Base-by-base conservation (phyloP, 2,113 vertebrate species). In the Corythoichthys haematopterus region DNA sequence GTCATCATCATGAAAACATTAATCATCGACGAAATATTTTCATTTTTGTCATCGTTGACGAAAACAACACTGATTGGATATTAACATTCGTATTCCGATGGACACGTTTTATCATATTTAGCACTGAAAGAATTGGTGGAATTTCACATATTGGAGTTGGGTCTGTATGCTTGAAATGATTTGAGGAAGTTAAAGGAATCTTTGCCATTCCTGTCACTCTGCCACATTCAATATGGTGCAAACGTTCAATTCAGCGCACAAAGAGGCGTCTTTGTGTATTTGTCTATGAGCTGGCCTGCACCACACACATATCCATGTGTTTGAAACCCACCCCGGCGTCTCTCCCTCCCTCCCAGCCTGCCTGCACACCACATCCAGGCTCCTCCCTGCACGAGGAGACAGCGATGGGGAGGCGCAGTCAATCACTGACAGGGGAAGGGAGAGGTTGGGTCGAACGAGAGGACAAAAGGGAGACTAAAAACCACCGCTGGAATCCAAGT, bases 351-450 rank as follows among this genome's bases (percentile, higher is more conserved):
- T 28, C 33, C 36, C 37, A 64, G 11, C 58, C 58, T 36, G 9
- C 45, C 51, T 2, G n/a, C 65, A 63, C 79, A 76, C 71, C 65
- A 78, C 60, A 70, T 48, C 35, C 68, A 79, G 71, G 81, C 88
- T 87, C 88, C 85, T 86, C 88, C 87, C 85, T 64, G 70, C 58
- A 37, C 66, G 61, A 74, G 72, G 74, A 79, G 78, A 82, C 72
- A 65, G 80, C 69, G 74, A 75, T 68, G 83, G 83, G 33, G 83
- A 79, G 81, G 80, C 15, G 52, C 73, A 79, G 82, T 84, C 81
- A 82, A 72, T 87, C 78, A 84, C 71, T 79, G 83, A 83, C 75
- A 74, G 74, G 37, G 70, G 66, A 65, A 74, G 78, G 55, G 74
- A 74, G 69, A 36, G 66, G 56, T 46, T 77, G 68, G 60, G 38